Base-by-base conservation (phyloP, 35 echinoderm and acorn worm genomes). In the Ptychodera flava region DNA sequence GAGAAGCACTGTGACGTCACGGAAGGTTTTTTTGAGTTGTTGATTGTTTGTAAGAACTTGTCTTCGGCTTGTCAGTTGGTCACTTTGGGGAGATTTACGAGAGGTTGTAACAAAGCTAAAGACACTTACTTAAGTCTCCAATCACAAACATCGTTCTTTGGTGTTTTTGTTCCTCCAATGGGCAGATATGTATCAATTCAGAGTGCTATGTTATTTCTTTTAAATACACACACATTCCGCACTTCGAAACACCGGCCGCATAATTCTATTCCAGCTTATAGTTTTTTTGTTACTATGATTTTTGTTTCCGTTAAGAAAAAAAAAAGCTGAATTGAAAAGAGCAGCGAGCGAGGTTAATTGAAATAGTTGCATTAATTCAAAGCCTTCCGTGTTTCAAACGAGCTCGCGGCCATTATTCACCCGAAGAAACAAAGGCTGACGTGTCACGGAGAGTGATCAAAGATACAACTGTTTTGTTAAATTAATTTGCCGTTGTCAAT, bases 401-500 rank as follows among this genome's bases (percentile, higher is more conserved):
- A 64, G 45, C n/a, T n/a, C n/a, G n/a, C n/a, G n/a, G n/a, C 22
- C 45, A 22, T 64, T 64, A 64, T 64, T 64, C 45, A 64, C 22
- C 45, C 22, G 45, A 12, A 22, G 45, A 64, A 64, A 64, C 45
- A 64, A 64, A 64, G 45, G 45, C 45, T 22, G 45, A 64, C 45
- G 45, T 64, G 45, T 64, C 22, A 64, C 45, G 45, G 6, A 12
- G 45, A 22, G 6, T 64, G 45, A 64, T 64, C 45, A 64, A 64
- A 64, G 45, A 64, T 64, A 6, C 45, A 64, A 64, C 6, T 64
- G 45, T 64, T 64, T 64, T 64, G 45, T 64, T 64, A 64, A 64
- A 64, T 64, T 64, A 64, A 64, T 64, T 64, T 64, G 45, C 45
- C 45, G 45, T 64, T 64, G 45, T 64, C 45, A 64, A 64, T 64